Evolutionary conservation across 2,797 vertebrate genomes (phyloP), one percentile per base, ranked within the genome.

Genomic region (Cheracebus regulus): DNA sequence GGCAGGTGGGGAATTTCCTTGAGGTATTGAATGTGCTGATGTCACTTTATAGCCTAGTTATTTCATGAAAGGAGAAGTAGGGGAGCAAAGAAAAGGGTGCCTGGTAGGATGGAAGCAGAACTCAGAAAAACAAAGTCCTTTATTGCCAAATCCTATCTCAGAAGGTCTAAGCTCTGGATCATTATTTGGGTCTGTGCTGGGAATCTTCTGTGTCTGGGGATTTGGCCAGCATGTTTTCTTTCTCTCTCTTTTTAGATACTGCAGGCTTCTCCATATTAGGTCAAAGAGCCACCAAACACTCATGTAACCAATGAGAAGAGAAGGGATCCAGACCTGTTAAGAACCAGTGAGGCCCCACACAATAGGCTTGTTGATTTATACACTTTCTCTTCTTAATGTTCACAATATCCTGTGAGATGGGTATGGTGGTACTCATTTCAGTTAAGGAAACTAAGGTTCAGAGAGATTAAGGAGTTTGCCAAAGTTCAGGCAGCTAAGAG

Each of bases 1-100:
- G 89, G 97, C 97, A 97, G 85, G 52, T 97, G 95, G 97, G 96
- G 93, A 75, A 73, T 97, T 98, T 97, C 95, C 83, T 97, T 96
- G 94, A 97, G 64, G 83, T 46, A 78, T 44, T 93, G 46, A 90
- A 86, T 93, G 84, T 87, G 52, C 14, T 28, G 85, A 89, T 95
- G 44, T 91, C 81, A 20, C 73, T n/a, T 90, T 48, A 79, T 76
- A 95, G 36, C 28, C 78, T 89, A 2, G 73, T 98, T 93, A 70
- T 7, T 72, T 61, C 64, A 64, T 81, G 76, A 96, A 93, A 96
- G 79, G 50, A 87, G 61, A 96, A 19, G 33, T 33, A 13, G 33
- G 90, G 7, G 19, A 95, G 41, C 41, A 94, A 93, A 36, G 61
- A 79, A 97, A 86, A 95, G 13, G 73, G 33, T 55, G 4, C 7